Evolutionary conservation across 2,888 invertebrate species (phyloP).

Genomic region (Apodemia hepburni): DNA sequence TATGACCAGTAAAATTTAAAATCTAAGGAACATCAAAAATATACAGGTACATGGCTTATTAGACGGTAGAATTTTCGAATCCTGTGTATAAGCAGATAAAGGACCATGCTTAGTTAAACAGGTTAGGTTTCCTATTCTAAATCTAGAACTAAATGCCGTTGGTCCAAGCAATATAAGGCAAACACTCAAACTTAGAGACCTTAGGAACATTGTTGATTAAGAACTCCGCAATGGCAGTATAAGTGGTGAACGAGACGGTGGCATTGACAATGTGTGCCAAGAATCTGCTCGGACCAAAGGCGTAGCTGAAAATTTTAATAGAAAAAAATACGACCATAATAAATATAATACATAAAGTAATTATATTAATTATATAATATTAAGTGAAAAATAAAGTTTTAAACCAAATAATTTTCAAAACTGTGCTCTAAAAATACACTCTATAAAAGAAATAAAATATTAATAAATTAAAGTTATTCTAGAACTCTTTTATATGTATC

Average conservation of each 20-base stretch:
- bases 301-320: slow-evolving; percentile 53
- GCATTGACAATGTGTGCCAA: slow-evolving; percentile 77
- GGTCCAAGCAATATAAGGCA: slow-evolving; percentile 69
- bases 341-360: slow-evolving; percentile 16
- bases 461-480: too few species aligned
- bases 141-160: slow-evolving; percentile 53
- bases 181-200: slow-evolving; percentile 38
- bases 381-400: neutral
- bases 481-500: too few species aligned
- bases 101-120: slow-evolving; percentile 10
- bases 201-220: slow-evolving; percentile 28
- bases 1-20: too few species aligned
- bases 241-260: slow-evolving; percentile 69
- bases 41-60: neutral
- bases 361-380: slow-evolving; percentile 5
- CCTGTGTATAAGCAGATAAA: neutral
- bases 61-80: neutral
- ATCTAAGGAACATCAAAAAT: too few species aligned
- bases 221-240: slow-evolving; percentile 52
- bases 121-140: slow-evolving; percentile 28
- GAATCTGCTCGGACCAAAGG: slow-evolving; percentile 80
- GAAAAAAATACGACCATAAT: slow-evolving; percentile 22
- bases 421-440: too few species aligned
- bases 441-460: too few species aligned
- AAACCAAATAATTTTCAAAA: neutral